phyloP scores from a whole-genome alignment of 1,140 invertebrate species.

The Drosophila punjabiensis region DNA sequence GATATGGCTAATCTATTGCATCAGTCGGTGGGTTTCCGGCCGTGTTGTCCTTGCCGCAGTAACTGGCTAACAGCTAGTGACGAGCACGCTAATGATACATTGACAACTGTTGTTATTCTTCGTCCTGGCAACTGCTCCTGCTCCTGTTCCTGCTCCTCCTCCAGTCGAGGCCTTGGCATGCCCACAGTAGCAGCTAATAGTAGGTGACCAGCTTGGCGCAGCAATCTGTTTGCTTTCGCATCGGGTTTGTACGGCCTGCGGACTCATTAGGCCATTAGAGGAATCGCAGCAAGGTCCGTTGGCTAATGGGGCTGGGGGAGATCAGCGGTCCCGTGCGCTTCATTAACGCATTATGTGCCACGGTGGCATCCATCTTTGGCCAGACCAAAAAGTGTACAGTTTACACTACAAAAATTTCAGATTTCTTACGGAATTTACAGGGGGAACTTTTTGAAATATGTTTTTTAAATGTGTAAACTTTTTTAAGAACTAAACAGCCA shows the following conservation, averaged over 20 bases:
- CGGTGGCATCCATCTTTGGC: slow-evolving; percentile 34
- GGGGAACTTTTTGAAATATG: not conserved
- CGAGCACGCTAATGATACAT: slow-evolving; percentile 69
- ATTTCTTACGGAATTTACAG: too few species aligned
- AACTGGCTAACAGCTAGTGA: slow-evolving; percentile 27
- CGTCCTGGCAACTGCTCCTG: not conserved
- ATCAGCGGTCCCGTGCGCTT: slow-evolving; percentile 39
- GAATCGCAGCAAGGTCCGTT: slow-evolving; percentile 34
- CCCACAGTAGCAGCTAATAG: slow-evolving; percentile 21
- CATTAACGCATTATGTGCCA: slow-evolving; percentile 64
- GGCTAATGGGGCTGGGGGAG: slow-evolving; percentile 23
- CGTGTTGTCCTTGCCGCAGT: slow-evolving; percentile 18
- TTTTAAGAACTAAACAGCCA: too few species aligned
- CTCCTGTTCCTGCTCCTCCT: not conserved
- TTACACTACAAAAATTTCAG: not conserved
- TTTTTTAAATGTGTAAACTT: not conserved
- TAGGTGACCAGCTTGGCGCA: slow-evolving; percentile 8
- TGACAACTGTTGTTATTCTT: slow-evolving; percentile 69
- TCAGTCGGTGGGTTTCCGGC: slow-evolving; percentile 41
- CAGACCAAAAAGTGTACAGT: slow-evolving; percentile 26
- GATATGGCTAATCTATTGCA: slow-evolving; percentile 66
- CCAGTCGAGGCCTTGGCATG: not conserved
- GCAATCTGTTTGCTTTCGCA: slow-evolving; percentile 45
- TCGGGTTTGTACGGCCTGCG: slow-evolving; percentile 46
- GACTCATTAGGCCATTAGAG: slow-evolving; percentile 60